These are phyloP conservation scores for Cylas formicarius DNA, from an alignment of 1,140 invertebrate species.

Conservation along the genomic window DNA sequence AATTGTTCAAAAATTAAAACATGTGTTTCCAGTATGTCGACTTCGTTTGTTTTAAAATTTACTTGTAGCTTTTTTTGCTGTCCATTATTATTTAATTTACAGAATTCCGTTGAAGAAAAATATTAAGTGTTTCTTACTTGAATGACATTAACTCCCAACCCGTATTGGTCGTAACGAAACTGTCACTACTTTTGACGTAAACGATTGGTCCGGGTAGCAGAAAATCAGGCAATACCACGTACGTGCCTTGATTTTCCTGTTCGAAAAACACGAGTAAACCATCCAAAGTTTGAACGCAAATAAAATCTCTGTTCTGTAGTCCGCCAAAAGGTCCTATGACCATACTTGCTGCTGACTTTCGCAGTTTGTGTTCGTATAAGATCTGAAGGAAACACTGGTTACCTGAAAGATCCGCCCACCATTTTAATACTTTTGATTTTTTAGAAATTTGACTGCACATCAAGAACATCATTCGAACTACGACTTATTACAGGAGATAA, in stretches of 20 bases:
- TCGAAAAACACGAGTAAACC: slow-evolving; percentile 79
- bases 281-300: slow-evolving; percentile 81
- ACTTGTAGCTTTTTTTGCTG: background rate
- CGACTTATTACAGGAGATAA: too few relatives aligned
- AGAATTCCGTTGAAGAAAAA: background rate
- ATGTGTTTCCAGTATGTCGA: too few relatives aligned
- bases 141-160: slow-evolving; percentile 71
- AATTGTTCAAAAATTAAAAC: too few relatives aligned
- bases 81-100: background rate
- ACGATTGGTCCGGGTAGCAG: slow-evolving; percentile 70
- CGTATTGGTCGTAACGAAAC: slow-evolving; percentile 69
- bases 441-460: background rate
- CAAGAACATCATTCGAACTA: too few relatives aligned
- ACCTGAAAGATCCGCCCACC: too few relatives aligned
- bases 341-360: slow-evolving; percentile 57
- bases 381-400: slow-evolving; percentile 53
- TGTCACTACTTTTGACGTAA: slow-evolving; percentile 71
- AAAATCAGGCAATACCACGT: slow-evolving; percentile 63
- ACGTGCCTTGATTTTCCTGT: slow-evolving; percentile 76
- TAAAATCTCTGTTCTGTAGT: slow-evolving; percentile 68
- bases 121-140: slow-evolving; percentile 50
- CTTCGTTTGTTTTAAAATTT: background rate
- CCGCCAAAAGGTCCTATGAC: slow-evolving; percentile 76
- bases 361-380: slow-evolving; percentile 60
- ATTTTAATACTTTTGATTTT: background rate